phyloP scores from a whole-genome alignment of 2,797 vertebrate genomes.

The Acomys russatus region DNA sequence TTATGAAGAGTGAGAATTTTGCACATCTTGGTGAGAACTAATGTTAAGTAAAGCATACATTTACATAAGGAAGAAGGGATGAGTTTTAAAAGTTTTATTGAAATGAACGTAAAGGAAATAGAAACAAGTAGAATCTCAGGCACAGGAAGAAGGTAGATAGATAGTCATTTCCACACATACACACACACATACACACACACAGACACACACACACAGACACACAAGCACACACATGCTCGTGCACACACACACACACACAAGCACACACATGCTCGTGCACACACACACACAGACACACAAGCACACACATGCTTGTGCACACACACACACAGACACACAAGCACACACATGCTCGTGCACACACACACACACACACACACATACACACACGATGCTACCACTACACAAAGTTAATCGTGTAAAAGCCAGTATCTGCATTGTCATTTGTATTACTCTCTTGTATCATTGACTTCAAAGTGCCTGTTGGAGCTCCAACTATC shows the following conservation, averaged over 20 bases:
- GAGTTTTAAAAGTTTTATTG: neutral
- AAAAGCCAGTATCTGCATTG: neutral
- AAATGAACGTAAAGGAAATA: conserved; percentile 26
- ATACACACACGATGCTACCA: neutral
- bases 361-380: neutral
- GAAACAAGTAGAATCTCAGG: neutral
- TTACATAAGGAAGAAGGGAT: neutral
- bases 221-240: too few species aligned
- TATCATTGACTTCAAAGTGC: neutral
- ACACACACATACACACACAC: neutral
- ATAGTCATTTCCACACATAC: neutral
- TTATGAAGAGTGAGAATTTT: neutral
- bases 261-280: neutral
- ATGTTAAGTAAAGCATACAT: neutral
- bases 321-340: neutral
- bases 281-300: neutral
- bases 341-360: neutral
- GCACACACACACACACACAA: neutral
- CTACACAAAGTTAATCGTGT: neutral
- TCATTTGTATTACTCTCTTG: neutral
- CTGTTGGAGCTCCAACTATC: neutral
- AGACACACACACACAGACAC: neutral
- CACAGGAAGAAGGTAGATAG: neutral
- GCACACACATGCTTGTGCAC: neutral
- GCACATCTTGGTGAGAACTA: neutral